A percentile compares a stretch with the other conserved stretches of the same genome.
Conservation (phyloP, 2,113 vertebrate genomes). For the Lethenteron reissneri region DNA sequence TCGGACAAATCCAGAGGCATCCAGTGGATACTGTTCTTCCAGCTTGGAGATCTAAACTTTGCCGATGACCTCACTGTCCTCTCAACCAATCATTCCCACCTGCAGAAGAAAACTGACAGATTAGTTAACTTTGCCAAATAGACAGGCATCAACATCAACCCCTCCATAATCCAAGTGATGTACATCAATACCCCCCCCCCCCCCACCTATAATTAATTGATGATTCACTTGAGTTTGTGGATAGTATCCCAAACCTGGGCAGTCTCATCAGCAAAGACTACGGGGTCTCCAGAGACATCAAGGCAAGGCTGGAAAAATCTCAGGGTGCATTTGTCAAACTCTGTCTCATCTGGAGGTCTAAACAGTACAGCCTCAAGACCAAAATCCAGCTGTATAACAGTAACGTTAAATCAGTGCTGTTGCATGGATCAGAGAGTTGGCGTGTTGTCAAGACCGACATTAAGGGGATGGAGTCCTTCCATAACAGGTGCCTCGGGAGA, state of each 20-base stretch:
- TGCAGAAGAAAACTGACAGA: neutral
- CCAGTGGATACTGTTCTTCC: neutral
- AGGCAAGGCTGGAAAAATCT: neutral
- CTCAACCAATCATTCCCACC: neutral
- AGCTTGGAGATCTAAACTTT: neutral
- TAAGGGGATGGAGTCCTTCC: neutral
- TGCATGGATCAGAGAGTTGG: neutral
- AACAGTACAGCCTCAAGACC: neutral
- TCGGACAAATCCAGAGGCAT: neutral
- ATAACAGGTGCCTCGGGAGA: neutral
- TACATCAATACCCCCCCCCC: neutral
- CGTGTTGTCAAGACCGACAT: neutral
- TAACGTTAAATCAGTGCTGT: neutral
- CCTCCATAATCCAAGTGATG: neutral
- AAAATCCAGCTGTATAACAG: neutral
- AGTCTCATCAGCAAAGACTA: constrained; percentile 3
- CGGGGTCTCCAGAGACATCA: neutral
- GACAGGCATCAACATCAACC: neutral
- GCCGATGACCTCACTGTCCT: neutral
- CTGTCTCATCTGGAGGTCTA: neutral
- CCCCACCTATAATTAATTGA: neutral
- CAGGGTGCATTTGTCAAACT: neutral
- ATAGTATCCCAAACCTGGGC: neutral
- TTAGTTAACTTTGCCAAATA: neutral
- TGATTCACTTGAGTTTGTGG: neutral